Evolutionary conservation across 2,888 invertebrate genomes (phyloP).

Genomic region (Amiota mariae): DNA sequence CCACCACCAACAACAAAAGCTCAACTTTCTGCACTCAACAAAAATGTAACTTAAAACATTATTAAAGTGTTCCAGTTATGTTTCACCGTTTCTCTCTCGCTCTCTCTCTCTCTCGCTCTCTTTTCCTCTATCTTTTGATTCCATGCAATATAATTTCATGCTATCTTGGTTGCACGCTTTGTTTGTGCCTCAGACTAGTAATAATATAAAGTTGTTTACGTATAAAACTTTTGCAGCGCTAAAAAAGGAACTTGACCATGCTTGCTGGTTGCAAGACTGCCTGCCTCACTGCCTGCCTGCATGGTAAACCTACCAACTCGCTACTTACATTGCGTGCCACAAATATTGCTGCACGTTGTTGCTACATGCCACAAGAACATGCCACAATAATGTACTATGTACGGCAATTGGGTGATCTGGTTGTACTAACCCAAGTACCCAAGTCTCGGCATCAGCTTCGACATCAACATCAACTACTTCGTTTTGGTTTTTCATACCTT

Average conservation of each 20-base stretch:
- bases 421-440: not conserved
- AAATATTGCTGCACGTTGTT: no score
- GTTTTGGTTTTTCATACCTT: no score
- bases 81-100: not conserved
- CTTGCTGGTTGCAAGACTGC: no score
- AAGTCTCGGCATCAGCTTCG: not conserved
- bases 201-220: slow-evolving; percentile 61
- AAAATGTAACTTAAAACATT: slow-evolving; percentile 62
- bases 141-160: no score
- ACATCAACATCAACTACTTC: no score
- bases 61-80: slow-evolving; percentile 61
- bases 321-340: not conserved
- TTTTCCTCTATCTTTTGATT: no score
- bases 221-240: slow-evolving; percentile 57
- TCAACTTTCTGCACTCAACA: slow-evolving; percentile 23
- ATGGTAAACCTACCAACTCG: not conserved
- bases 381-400: no score
- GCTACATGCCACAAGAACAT: no score
- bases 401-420: no score
- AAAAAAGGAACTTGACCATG: slow-evolving; percentile 63
- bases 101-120: no score
- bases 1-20: slow-evolving; percentile 32
- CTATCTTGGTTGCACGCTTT: not conserved
- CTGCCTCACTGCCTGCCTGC: not conserved
- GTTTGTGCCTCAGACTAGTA: slow-evolving; percentile 37